Conservation (phyloP, 1,140 invertebrate genomes). For the Drosophila teissieri region DNA sequence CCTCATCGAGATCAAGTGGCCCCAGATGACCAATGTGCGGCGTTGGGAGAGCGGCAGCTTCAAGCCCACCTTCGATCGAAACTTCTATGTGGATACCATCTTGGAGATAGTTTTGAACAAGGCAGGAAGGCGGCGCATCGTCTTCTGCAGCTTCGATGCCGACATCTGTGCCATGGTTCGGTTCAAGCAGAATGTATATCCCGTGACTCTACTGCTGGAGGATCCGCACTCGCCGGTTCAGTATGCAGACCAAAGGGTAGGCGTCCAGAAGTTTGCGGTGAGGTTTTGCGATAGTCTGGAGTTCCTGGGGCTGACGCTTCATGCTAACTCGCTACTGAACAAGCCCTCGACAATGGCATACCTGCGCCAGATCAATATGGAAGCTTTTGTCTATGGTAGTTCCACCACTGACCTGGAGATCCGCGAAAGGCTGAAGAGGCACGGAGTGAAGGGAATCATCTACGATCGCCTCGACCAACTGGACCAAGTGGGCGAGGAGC, state of each 20-base stretch:
- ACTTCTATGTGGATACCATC: slow-evolving; percentile 92
- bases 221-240: slow-evolving; percentile 90
- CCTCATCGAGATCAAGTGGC: slow-evolving; percentile 98
- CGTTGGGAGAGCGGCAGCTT: slow-evolving; percentile 90
- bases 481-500: slow-evolving; percentile 40
- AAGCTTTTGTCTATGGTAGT: slow-evolving; percentile 24
- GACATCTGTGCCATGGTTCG: slow-evolving; percentile 96
- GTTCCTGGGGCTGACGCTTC: slow-evolving; percentile 93
- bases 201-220: slow-evolving; percentile 94
- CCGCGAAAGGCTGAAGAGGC: slow-evolving; percentile 10
- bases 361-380: slow-evolving; percentile 22
- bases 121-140: slow-evolving; percentile 91
- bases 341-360: slow-evolving; percentile 87
- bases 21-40: slow-evolving; percentile 91
- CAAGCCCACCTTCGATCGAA: slow-evolving; percentile 91
- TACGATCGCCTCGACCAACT: slow-evolving; percentile 60
- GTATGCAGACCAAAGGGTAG: slow-evolving; percentile 92
- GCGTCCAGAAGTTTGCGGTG: slow-evolving; percentile 90
- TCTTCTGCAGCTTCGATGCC: slow-evolving; percentile 97
- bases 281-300: slow-evolving; percentile 90
- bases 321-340: slow-evolving; percentile 93
- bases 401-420: background rate
- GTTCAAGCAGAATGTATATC: slow-evolving; percentile 97
- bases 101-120: slow-evolving; percentile 91
- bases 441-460: slow-evolving; percentile 45